These are phyloP conservation scores for Passer domesticus DNA, from an alignment of 2,113 vertebrate species.

Conservation along the genomic window DNA sequence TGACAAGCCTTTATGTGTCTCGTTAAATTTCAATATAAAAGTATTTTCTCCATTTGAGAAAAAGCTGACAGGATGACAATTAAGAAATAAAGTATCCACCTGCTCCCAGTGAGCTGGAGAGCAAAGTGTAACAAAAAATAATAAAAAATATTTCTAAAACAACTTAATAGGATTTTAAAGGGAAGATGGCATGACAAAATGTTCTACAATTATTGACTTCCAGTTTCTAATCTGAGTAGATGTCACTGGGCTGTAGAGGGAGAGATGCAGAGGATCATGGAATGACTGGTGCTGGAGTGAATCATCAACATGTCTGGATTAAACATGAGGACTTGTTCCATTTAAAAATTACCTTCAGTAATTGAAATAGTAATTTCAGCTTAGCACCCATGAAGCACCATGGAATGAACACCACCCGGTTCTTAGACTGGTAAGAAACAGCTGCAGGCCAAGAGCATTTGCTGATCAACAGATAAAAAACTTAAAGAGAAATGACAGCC, in stretches of 20 bases:
- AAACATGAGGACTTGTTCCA: background rate
- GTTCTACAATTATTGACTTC: background rate
- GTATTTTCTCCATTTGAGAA: background rate
- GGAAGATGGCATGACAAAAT: background rate
- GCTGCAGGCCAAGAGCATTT: background rate
- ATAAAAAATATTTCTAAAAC: background rate
- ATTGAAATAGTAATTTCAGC: background rate
- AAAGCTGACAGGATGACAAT: background rate
- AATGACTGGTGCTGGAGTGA: background rate
- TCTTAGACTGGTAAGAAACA: background rate
- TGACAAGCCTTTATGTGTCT: background rate
- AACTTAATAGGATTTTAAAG: background rate
- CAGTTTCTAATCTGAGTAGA: background rate
- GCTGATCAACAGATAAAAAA: background rate
- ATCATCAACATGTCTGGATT: background rate
- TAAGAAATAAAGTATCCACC: background rate
- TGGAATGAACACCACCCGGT: background rate
- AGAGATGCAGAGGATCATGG: background rate
- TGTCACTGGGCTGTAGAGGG: background rate
- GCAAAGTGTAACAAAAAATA: accelerated
- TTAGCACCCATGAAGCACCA: background rate
- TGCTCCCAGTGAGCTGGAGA: background rate
- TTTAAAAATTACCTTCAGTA: background rate
- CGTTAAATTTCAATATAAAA: background rate
- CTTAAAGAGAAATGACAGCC: background rate